Base-by-base conservation (phyloP, 2,797 vertebrate genomes). In the Lerista edwardsae region DNA sequence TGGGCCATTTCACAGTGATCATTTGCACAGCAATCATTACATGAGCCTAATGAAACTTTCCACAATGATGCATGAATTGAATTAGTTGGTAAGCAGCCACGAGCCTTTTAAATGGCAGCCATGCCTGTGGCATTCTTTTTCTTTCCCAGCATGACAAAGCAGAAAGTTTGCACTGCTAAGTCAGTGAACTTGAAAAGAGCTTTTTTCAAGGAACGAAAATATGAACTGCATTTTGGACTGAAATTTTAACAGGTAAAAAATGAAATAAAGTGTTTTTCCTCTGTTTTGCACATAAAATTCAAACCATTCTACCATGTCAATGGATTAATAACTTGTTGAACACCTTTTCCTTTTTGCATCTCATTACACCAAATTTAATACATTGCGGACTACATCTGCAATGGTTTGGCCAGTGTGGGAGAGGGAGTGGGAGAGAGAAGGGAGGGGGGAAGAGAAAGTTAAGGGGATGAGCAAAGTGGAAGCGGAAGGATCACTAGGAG, bases 1-100 rank as follows among this genome's bases (percentile, higher is more conserved):
- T n/a, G 11, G 19, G 71, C 61, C 84, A 59, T 84, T 87, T 86
- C 75, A 79, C 55, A 80, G n/a, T 57, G 69, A 82, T 80, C 15
- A 31, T 6, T 1, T 51, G 71, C 68, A 84, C 65, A 82, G 82
- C 91, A 87, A 89, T 29, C 79, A 84, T 29, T 17, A 55, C 51
- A 55, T 19, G 15, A 88, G 1, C 15, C 67, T 75, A 75, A 85
- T 79, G 79, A 91, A 84, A 25, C 1, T 0, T 1, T 80, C 67
- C 83, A 88, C 78, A 87, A 47, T 6, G 8, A 51, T 21, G 15
- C n/a, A 73, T 72, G 39, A 86, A 47, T 44, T 61, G 73, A 82
- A 75, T 72, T 77, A 59, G 71, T 59, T 82, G 87, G 75, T 59
- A 59, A 81, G 31, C 65, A 36, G 10, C 31, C 36, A 36, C 44